Base-by-base conservation (phyloP, 1,140 invertebrate species). In the Copidosoma floridanum region DNA sequence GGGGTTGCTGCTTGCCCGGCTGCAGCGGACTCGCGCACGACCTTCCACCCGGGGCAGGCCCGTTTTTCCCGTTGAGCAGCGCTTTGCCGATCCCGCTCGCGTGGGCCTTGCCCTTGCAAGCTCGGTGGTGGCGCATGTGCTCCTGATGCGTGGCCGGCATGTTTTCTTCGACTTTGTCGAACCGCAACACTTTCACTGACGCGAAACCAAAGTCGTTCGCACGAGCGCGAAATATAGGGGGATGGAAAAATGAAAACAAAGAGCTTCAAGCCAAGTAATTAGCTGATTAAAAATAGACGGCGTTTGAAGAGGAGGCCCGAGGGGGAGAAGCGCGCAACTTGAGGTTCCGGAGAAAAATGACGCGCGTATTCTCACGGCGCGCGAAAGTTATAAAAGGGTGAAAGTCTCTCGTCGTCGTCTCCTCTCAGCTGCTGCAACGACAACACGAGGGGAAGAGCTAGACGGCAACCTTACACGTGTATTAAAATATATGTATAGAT, bases 31-130 rank as follows among this genome's bases (percentile, higher is more conserved):
- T 16, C 14, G 53, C 38, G 27, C 32, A 2, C 57, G 40, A 29
- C n/a, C 4, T 61, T 61, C 6, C 51, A 52, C 7, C 41, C 14
- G 14, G 26, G 44, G 26, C 59, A 29, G 46, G 24, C 29, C 1
- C 40, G 12, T 2, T n/a, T 24, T 55, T 67, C 57, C 48, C 55
- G 70, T 67, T 62, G 18, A 58, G 67, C n/a, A n/a, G n/a, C 43
- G 76, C 71, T 65, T 84, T 83, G 11, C 71, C 76, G 35, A 84
- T 83, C 5, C 87, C 86, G 52, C 85, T 84, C 7, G 86, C 88
- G 66, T 90, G 88, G 0, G 86, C 83, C 64, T 86, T 87, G 35
- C 88, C 88, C 16, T 85, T 86, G 68, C 88, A 90, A 26, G 85
- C 85, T 65, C 83, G 84, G 71, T 89, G 88, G 61, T 85, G 83